Evolutionary conservation across 2,888 invertebrate species (phyloP).

Genomic region (Sepioteuthis lessoniana): DNA sequence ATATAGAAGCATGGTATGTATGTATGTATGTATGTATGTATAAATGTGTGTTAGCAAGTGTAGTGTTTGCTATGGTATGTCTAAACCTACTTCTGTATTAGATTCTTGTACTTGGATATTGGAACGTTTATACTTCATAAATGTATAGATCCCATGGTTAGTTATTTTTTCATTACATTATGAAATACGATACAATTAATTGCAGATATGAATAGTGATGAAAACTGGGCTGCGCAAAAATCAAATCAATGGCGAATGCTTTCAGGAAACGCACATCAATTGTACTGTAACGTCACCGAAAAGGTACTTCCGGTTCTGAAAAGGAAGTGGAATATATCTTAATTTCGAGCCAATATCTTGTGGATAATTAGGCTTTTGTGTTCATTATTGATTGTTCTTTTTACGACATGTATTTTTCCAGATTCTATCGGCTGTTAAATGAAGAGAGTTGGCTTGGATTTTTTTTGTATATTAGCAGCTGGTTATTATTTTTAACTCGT

Average conservation of each 20-base stretch:
- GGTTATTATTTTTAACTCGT: not conserved
- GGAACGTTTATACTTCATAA: not conserved
- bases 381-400: slow-evolving; percentile 20
- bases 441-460: not conserved
- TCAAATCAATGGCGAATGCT: not conserved
- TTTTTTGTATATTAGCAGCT: not conserved
- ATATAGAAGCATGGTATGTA: too few species aligned
- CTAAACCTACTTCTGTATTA: not conserved
- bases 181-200: not conserved
- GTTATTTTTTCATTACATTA: too few species aligned
- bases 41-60: not conserved
- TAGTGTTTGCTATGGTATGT: not conserved
- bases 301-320: not conserved
- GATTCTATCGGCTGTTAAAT: not conserved
- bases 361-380: not conserved
- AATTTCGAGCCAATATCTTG: not conserved
- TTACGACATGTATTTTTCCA: not conserved
- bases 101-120: not conserved
- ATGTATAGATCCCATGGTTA: not conserved
- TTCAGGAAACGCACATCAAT: not conserved
- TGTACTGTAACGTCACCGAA: not conserved
- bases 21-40: too few species aligned
- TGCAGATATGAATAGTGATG: not conserved
- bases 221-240: not conserved
- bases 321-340: not conserved